Evolutionary conservation across 2,113 vertebrate genomes (phyloP), one percentile per base, ranked within the genome.

Genomic region (Poecile atricapillus): DNA sequence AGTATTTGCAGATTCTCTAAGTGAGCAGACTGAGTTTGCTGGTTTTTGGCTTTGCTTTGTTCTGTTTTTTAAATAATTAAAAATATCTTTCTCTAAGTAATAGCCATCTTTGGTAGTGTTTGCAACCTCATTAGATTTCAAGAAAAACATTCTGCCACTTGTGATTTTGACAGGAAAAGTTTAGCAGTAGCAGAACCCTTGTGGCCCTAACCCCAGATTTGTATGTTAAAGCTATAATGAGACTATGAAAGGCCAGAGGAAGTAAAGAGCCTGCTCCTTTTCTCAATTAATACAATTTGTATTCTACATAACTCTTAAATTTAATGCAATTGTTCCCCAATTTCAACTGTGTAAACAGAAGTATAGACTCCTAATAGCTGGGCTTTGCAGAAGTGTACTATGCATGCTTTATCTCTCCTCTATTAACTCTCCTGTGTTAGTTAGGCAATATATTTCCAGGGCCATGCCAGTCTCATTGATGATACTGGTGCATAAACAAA

Each of bases 401-500:
- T 5, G 5, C 35, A 6, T 46, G 5, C 73, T 91, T 79, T 50
- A n/a, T 33, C 7, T 84, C 33, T 84, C 10, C 13, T 73, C 24
- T 85, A 14, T 58, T 90, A 85, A 58, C 15, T 65, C 37, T 82
- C 43, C 59, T 77, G 5, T 60, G 16, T 63, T 68, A 82, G 33
- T 44, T 69, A 53, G 65, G 37, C 18, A 76, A 69, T 53, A 23
- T 59, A 62, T 65, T 74, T 24, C 11, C 25, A 76, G 43, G 43
- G 9, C 24, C 47, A 37, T 86, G 79, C 24, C 79, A 88, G 65
- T 86, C 75, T 86, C 44, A 47, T 24, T 88, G 71, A 81, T 63
- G 55, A 67, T 70, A 52, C 22, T 49, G 52, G 39, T 95, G 28
- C n/a, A 78, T 44, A 90, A 94, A 92, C 33, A 86, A 86, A 56